Base-by-base conservation (phyloP, 1,140 invertebrate species). In the Acromyrmex charruanus region DNA sequence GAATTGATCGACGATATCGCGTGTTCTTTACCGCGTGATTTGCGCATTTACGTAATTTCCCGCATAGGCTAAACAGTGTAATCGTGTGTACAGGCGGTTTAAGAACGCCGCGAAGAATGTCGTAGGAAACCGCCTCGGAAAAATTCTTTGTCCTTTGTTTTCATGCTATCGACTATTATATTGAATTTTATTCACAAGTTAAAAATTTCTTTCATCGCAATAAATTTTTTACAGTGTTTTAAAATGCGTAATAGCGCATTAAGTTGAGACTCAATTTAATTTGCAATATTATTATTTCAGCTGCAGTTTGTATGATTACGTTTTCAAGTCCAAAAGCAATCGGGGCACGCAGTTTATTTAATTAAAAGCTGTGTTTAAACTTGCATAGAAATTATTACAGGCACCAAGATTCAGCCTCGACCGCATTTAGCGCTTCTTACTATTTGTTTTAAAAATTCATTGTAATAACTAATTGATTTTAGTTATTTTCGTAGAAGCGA, bases 11-110 rank as follows among this genome's bases (percentile, higher is more conserved):
- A 51, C 39, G 65, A 80, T 69, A 86, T 66, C 61, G 75, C 65
- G 28, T 39, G 51, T 81, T 71, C 66, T 71, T 72, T 58, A 58
- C 14, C 80, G 80, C 80, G 80, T 74, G 80, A 82, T 72, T 71
- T 58, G 66, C 35, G 79, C 66, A 53, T 82, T 82, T 82, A 53
- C 79, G 66, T 55, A 55, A 71, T 82, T 82, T 82, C 53, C 53
- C 68, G 35, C 80, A 49, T 61, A 61, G 12, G 39, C 35, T 68
- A 82, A 74, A 82, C 68, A 39, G 35, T 53, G 55, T 82, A 72
- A 82, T 72, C 68, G 39, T 55, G 35, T 55, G 39, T 28, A 25
- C 28, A 7, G 59, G 14, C n/a, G 63, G 44, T 68, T 53, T 80
- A 35, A 61, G 14, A 58, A 51, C n/a, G 28, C 44, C 5, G 49